Evolutionary conservation across 2,113 vertebrate species (phyloP).

Genomic region (Sterna hirundo): DNA sequence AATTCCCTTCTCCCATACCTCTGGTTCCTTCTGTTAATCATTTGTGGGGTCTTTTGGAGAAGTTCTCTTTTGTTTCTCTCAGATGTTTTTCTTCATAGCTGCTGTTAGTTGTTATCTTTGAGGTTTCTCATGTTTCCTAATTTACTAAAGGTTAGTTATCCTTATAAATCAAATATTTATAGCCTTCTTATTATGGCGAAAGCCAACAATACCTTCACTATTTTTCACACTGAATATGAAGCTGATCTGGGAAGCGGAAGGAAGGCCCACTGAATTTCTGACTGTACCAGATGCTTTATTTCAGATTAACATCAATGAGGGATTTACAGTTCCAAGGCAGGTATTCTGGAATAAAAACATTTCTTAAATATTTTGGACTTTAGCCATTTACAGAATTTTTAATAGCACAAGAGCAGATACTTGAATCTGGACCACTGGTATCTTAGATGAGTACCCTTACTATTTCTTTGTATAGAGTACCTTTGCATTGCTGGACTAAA

Average conservation of each 20-base stretch:
- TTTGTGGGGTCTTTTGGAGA: no score
- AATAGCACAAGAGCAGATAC: neutral
- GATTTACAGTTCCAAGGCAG: neutral
- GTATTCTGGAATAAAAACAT: neutral
- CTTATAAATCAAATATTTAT: no score
- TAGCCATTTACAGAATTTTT: neutral
- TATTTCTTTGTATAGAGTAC: neutral
- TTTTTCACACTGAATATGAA: neutral
- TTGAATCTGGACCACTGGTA: neutral
- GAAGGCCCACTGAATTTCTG: neutral
- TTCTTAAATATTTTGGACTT: neutral
- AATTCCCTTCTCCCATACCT: no score
- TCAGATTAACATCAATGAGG: neutral
- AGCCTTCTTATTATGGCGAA: no score
- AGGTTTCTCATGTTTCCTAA: no score
- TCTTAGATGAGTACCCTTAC: neutral
- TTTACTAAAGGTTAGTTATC: no score
- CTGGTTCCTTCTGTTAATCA: no score
- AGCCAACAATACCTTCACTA: no score
- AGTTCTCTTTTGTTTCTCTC: no score
- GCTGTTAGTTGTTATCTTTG: no score
- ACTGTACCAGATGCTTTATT: neutral
- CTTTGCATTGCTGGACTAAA: neutral
- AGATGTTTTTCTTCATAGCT: no score
- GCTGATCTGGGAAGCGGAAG: neutral